Evolutionary conservation across 2,113 vertebrate genomes (phyloP), one percentile per base, ranked within the genome.

Genomic region (Dascyllus trimaculatus): DNA sequence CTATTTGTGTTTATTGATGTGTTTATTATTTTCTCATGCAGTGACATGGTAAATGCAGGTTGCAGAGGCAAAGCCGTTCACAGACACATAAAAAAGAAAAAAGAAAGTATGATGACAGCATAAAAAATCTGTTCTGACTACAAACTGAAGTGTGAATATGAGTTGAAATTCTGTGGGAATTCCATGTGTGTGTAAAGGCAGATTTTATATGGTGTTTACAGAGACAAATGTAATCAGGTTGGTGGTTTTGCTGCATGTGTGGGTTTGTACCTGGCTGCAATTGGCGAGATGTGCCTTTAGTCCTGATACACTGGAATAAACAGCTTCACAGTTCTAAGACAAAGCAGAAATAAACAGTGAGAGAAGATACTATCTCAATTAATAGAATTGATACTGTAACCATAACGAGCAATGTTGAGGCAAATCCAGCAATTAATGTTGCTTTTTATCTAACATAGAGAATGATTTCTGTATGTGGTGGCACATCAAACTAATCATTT

Each of bases 281-380:
- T 97, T 98, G 85, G 97, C 97, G 53, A 99, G 95, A 74, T 99
- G 98, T 71, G 97, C 97, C 92, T 99, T 99, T 52, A 99, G 93
- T 82, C 98, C 98, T 7, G 98, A 99, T 80, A 99, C 97, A 29
- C 98, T 99, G 86, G 97, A 98, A 88, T 99, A 99, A 80, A 99
- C 96, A 86, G 98, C 97, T 93, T 97, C 96, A 85, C 98, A 99
- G 94, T 95, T 96, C 98, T 99, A 93, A 6, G 43, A 89, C 58
- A 58, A 62, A 82, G 73, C 75, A 82, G 26, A 82, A 63, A 85
- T 4, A 40, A 89, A 74, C 21, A 78, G 25, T 5, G 19, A 54
- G 43, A 64, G 14, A 63, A 24, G 15, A 61, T 25, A 71, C 1
- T 29, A 18, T 64, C 4, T 51, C 51, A 29, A 66, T 48, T 10